Evolutionary conservation across 2,888 invertebrate genomes (phyloP).

Genomic region (Scaptomyza tumidula): DNA sequence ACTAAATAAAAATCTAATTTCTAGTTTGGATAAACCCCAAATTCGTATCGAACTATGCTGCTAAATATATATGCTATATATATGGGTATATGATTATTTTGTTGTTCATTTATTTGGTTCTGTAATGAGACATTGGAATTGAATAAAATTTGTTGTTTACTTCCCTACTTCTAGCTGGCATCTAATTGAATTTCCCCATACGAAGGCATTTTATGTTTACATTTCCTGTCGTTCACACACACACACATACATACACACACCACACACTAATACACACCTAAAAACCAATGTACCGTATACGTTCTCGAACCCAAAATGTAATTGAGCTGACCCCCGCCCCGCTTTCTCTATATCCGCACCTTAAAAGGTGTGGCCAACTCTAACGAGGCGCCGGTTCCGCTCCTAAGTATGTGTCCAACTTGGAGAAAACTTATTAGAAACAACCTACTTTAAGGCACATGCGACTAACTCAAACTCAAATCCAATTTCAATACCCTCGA

Average conservation of each 20-base stretch:
- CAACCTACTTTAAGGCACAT: conserved; percentile 44
- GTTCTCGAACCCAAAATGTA: conserved; percentile 37
- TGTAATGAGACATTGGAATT: conserved; percentile 5
- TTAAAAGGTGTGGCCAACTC: conserved; percentile 53
- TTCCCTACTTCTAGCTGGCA: conserved; percentile 12
- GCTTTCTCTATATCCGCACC: neutral
- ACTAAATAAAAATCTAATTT: neutral
- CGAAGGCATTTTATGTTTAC: conserved; percentile 46
- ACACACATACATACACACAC: neutral
- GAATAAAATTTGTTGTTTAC: conserved; percentile 20
- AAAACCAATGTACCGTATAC: conserved; percentile 26
- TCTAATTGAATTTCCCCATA: conserved; percentile 70
- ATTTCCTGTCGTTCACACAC: conserved; percentile 55
- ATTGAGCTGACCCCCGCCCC: conserved; percentile 26
- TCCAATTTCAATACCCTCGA: conserved; percentile 21
- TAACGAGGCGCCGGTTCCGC: conserved; percentile 29
- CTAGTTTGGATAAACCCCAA: neutral
- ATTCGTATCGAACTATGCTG: neutral
- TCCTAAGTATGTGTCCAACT: conserved; percentile 9
- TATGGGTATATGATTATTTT: neutral
- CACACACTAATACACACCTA: conserved; percentile 14
- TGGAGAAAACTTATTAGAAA: conserved; percentile 52
- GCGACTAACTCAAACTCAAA: conserved; percentile 22
- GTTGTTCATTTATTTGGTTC: neutral
- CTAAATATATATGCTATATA: neutral